A percentile compares a stretch with the other conserved stretches of the same genome.
phyloP scores from a whole-genome alignment of 2,797 vertebrate species.

The Microtus agrestis region DNA sequence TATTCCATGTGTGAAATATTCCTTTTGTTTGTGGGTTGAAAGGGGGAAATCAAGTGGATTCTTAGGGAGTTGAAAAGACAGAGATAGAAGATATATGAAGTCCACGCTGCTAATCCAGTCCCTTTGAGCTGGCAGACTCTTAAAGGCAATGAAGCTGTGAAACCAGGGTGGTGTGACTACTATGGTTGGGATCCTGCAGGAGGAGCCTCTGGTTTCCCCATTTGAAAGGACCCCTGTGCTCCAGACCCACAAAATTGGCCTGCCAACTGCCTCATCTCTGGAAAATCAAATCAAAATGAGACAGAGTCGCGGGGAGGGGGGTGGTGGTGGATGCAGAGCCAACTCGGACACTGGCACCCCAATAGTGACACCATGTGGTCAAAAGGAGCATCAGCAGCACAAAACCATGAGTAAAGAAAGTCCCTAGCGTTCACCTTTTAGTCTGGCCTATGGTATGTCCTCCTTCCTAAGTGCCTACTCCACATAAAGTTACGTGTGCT shows the following conservation, averaged over 20 bases:
- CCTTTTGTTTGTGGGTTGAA: not conserved
- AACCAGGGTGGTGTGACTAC: not conserved
- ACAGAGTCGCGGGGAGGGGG: not conserved
- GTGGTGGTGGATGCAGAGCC: not conserved
- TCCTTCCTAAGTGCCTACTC: too few species aligned
- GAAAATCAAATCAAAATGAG: not conserved
- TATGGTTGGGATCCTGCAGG: not conserved
- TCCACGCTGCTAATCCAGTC: not conserved
- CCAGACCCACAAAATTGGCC: not conserved
- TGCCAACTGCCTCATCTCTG: not conserved
- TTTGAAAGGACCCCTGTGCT: not conserved
- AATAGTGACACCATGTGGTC: slow-evolving; percentile 69
- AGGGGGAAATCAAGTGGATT: not conserved
- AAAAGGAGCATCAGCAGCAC: slow-evolving; percentile 36
- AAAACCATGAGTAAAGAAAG: not conserved
- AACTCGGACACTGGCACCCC: not conserved
- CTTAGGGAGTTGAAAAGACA: slow-evolving; percentile 14
- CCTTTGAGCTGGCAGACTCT: not conserved
- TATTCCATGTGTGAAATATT: slow-evolving; percentile 42
- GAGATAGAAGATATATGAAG: not conserved
- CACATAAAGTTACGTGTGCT: too few species aligned
- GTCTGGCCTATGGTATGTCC: too few species aligned
- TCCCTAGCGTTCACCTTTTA: too few species aligned
- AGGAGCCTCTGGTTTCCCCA: not conserved
- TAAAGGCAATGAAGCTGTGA: not conserved